Percentiles rank a stretch among this genome's conserved stretches.
Evolutionary conservation across 2,113 vertebrate genomes (phyloP).

Genomic region (Tetrax tetrax): DNA sequence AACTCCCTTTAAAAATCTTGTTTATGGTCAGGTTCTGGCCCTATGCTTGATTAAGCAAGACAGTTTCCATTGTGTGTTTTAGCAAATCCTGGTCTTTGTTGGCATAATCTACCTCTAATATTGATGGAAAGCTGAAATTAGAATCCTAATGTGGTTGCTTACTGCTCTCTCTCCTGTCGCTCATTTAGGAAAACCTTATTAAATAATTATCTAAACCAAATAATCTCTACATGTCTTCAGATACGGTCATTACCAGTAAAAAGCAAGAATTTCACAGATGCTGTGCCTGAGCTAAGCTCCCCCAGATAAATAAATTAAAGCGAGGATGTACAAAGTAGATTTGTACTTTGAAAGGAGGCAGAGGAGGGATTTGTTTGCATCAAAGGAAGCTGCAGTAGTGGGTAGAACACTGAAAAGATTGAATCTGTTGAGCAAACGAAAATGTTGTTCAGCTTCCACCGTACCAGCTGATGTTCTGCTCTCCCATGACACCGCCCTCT

Average conservation of each 20-base stretch:
- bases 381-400: slow-evolving; percentile 48
- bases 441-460: slow-evolving; percentile 19
- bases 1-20: slow-evolving; percentile 18
- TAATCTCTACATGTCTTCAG: slow-evolving; percentile 24
- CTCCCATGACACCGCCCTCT: not conserved
- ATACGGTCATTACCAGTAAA: not conserved
- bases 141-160: slow-evolving; percentile 19
- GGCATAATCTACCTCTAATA: not conserved
- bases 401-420: slow-evolving; percentile 44
- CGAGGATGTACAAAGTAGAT: slow-evolving; percentile 33
- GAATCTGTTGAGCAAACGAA: slow-evolving; percentile 58
- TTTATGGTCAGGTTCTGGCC: not conserved
- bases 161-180: not conserved
- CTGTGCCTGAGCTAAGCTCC: slow-evolving; percentile 8
- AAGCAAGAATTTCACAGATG: slow-evolving; percentile 39
- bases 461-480: slow-evolving; percentile 16
- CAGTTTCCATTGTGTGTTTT: not conserved
- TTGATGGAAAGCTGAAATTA: not conserved
- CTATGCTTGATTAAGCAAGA: not conserved
- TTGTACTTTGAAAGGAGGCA: slow-evolving; percentile 42
- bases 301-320: slow-evolving; percentile 39
- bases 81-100: slow-evolving; percentile 20
- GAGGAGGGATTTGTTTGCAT: slow-evolving; percentile 58
- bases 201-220: slow-evolving; percentile 21
- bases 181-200: slow-evolving; percentile 37